Evolutionary conservation across 2,113 vertebrate genomes (phyloP).

Genomic region (Coreoperca whiteheadi): DNA sequence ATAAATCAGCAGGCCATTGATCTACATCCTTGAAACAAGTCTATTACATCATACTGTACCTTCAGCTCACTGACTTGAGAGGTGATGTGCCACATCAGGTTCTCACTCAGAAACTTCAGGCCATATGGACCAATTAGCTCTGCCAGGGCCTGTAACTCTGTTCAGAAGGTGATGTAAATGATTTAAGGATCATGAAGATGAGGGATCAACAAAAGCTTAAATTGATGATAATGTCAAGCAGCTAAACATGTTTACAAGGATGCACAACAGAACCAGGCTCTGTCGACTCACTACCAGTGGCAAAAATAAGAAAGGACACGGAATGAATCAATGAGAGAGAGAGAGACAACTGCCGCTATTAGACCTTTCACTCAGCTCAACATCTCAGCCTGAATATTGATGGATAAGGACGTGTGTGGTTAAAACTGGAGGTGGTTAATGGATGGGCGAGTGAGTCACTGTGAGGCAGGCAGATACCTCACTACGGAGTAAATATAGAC

Average conservation of each 20-base stretch:
- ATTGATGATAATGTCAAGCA: not conserved
- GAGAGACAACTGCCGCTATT: not conserved
- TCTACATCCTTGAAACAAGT: not conserved
- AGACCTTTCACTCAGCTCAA: conserved; percentile 32
- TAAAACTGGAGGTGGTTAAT: conserved; percentile 57
- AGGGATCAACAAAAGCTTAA: not conserved
- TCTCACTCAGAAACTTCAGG: conserved; percentile 93
- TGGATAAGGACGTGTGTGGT: conserved; percentile 45
- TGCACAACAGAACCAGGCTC: not conserved
- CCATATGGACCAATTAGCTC: conserved; percentile 95
- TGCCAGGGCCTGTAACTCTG: conserved; percentile 91
- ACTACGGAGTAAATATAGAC: conserved; percentile 66
- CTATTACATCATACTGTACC: conserved; percentile 76
- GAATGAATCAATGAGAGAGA: conserved; percentile 29
- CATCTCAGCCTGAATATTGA: conserved; percentile 31
- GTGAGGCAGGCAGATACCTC: conserved; percentile 39
- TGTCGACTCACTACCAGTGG: not conserved
- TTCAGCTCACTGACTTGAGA: conserved; percentile 96
- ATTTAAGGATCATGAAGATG: not conserved
- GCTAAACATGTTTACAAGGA: not conserved
- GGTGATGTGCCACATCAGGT: conserved; percentile 97
- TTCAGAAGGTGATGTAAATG: conserved; percentile 37
- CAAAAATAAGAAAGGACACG: not conserved
- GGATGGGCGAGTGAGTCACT: conserved; percentile 56
- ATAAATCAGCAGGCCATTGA: not conserved